Conservation (phyloP, 2,797 vertebrate species). For the Catostomus latipinnis region DNA sequence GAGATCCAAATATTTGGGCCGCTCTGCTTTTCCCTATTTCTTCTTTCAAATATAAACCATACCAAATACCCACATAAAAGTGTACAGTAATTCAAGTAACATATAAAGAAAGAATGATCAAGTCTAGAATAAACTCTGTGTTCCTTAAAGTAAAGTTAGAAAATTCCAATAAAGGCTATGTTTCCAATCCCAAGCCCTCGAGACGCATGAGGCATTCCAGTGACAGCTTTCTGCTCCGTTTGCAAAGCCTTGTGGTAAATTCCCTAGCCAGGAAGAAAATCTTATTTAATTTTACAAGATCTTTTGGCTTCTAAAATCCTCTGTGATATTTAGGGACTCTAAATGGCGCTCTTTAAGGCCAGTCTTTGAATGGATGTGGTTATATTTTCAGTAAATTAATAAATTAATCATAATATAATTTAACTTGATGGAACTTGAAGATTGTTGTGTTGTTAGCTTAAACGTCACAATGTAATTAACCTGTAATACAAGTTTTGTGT, state of each 20-base stretch:
- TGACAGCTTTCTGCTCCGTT: constrained; percentile 72
- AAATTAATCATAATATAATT: constrained; percentile 37
- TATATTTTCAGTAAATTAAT: constrained; percentile 45
- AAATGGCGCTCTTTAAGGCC: constrained; percentile 48
- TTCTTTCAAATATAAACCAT: constrained; percentile 43
- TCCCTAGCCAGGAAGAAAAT: constrained; percentile 77
- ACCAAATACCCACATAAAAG: constrained; percentile 66
- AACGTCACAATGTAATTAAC: not conserved
- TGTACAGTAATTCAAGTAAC: constrained; percentile 53
- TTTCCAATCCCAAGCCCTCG: constrained; percentile 70
- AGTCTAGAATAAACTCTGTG: constrained; percentile 66
- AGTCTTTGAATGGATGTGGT: constrained; percentile 30
- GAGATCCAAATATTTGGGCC: not conserved
- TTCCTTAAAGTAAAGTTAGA: constrained; percentile 69
- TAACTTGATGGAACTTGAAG: not conserved
- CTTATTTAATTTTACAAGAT: constrained; percentile 81
- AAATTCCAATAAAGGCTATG: constrained; percentile 69
- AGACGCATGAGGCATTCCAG: constrained; percentile 69
- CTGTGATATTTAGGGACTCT: constrained; percentile 68
- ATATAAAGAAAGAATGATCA: constrained; percentile 71
- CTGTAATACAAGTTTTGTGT: not conserved
- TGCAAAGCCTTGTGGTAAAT: constrained; percentile 75
- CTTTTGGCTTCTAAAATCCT: constrained; percentile 73
- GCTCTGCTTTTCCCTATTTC: constrained; percentile 23
- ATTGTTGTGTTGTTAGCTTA: not conserved